These are phyloP conservation scores for Halisarca cf. caerulea DNA, from an alignment of 37 sponge, comb jelly and placozoan genomes.

Conservation along the genomic window DNA sequence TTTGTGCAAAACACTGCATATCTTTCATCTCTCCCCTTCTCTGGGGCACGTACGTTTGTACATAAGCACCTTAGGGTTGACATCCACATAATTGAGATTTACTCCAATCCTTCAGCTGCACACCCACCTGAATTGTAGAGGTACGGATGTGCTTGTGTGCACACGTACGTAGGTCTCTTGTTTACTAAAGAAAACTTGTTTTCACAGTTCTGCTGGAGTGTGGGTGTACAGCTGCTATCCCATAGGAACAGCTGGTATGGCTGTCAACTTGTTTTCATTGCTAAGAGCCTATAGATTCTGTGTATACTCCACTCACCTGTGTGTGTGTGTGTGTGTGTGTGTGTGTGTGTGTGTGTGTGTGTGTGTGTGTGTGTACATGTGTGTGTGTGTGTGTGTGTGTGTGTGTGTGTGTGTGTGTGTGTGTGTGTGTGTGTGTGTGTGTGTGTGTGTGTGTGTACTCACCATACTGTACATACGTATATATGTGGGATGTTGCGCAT, in stretches of 20 bases:
- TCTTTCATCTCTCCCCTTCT: too few species aligned
- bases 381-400: neutral
- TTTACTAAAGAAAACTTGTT: too few species aligned
- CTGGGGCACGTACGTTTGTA: too few species aligned
- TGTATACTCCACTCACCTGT: neutral
- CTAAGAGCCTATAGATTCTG: neutral
- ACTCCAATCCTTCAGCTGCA: too few species aligned
- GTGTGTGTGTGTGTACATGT: slow-evolving; percentile 17
- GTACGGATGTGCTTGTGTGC: slow-evolving; percentile 15
- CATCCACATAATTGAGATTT: too few species aligned
- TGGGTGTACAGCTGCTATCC: too few species aligned
- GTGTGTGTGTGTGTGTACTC: neutral
- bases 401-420: neutral
- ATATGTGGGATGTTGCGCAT: neutral
- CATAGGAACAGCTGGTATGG: too few species aligned
- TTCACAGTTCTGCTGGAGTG: too few species aligned
- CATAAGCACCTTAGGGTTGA: too few species aligned
- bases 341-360: slow-evolving; percentile 13
- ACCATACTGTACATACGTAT: neutral
- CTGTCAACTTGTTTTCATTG: neutral
- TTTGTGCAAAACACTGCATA: too few species aligned
- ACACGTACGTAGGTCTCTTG: neutral
- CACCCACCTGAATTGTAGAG: too few species aligned
- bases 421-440: neutral
- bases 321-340: slow-evolving; percentile 20